Conservation (phyloP, 2,888 invertebrate genomes). For the Dynastes hyllus region DNA sequence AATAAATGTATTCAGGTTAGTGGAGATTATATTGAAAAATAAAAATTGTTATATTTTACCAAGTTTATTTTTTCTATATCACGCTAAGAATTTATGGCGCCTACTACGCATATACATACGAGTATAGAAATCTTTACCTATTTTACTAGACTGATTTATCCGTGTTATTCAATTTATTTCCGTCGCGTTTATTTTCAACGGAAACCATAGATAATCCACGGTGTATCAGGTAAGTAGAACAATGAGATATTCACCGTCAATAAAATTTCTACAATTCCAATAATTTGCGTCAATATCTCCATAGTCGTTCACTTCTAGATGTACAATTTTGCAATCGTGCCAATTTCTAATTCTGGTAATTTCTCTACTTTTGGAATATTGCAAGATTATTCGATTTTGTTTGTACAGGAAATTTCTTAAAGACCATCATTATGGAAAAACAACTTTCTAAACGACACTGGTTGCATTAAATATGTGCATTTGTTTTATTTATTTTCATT, state of each 20-base stretch:
- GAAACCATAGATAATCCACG: conserved; percentile 16
- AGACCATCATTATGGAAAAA: background rate
- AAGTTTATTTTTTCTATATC: too few species aligned
- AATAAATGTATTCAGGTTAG: too few species aligned
- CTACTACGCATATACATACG: too few species aligned
- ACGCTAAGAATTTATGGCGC: too few species aligned
- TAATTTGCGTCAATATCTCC: conserved; percentile 4
- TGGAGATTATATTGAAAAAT: too few species aligned
- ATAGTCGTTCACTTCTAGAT: conserved; percentile 2
- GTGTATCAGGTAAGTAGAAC: conserved; percentile 23
- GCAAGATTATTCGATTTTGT: background rate
- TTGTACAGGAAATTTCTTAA: conserved; percentile 4
- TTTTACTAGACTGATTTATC: background rate
- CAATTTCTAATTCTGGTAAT: conserved; percentile 25
- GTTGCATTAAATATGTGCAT: background rate
- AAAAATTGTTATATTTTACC: too few species aligned
- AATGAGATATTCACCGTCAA: conserved; percentile 1
- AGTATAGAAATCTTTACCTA: background rate
- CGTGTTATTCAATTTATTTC: background rate
- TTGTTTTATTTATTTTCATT: background rate
- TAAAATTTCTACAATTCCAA: background rate
- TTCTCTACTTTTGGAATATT: background rate
- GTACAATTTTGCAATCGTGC: conserved; percentile 19
- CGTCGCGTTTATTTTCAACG: conserved; percentile 13
- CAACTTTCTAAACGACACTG: conserved; percentile 15